These are phyloP conservation scores for Pseudomyrmex concolor DNA, from an alignment of 1,140 invertebrate genomes.

Conservation along the genomic window DNA sequence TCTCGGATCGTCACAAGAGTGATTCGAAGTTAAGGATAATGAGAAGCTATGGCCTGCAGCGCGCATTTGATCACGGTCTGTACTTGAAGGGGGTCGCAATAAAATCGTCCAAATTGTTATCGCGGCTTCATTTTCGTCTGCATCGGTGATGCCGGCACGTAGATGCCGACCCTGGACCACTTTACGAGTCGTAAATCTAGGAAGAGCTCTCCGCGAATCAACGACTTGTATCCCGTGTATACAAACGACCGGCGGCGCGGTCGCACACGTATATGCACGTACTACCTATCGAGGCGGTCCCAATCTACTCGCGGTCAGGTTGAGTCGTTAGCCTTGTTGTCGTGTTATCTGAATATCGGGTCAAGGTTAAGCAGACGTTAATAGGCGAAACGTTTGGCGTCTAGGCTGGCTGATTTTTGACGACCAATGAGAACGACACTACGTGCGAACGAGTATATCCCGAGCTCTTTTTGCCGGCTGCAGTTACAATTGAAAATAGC, in stretches of 20 bases:
- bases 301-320: slow-evolving; percentile 66
- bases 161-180: slow-evolving; percentile 34
- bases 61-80: slow-evolving; percentile 15
- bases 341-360: slow-evolving; percentile 67
- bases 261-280: background rate
- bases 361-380: slow-evolving; percentile 68
- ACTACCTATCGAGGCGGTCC: slow-evolving; percentile 29
- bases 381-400: slow-evolving; percentile 49
- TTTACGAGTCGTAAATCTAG: slow-evolving; percentile 55
- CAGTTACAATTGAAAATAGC: slow-evolving; percentile 18
- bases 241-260: background rate
- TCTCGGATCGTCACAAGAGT: background rate
- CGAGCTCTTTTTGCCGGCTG: background rate
- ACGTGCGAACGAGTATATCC: slow-evolving; percentile 7
- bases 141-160: too few species aligned
- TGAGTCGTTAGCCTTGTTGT: slow-evolving; percentile 64
- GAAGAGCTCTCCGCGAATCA: slow-evolving; percentile 29
- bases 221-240: slow-evolving; percentile 31
- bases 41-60: background rate
- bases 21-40: background rate
- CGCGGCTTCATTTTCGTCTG: slow-evolving; percentile 43
- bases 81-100: background rate
- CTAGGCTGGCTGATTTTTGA: slow-evolving; percentile 35
- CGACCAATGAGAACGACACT: slow-evolving; percentile 32
- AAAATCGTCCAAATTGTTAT: slow-evolving; percentile 26